phyloP scores from a whole-genome alignment of 1,140 invertebrate species.

The Listronotus bonariensis region DNA sequence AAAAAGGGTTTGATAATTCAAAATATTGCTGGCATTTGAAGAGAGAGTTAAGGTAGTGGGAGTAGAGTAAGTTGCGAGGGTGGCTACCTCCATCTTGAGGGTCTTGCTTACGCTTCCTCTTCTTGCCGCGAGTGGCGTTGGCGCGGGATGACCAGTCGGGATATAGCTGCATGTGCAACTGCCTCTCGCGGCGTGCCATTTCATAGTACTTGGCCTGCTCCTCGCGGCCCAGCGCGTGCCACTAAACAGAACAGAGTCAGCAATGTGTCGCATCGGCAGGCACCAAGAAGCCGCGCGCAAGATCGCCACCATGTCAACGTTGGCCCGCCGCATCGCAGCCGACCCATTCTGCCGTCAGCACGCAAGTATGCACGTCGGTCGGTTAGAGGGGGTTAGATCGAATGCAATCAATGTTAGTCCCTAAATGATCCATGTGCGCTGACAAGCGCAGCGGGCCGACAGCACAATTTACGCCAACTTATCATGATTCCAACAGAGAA shows the following conservation, averaged over 20 bases:
- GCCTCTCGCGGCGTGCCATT: constrained; percentile 95
- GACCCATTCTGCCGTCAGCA: constrained; percentile 50
- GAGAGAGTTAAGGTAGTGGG: background rate
- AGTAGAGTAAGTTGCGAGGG: constrained; percentile 21
- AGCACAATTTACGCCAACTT: background rate
- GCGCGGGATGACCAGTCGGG: constrained; percentile 98
- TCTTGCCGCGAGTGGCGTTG: constrained; percentile 97
- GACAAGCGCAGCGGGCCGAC: background rate
- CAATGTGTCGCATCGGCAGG: constrained; percentile 41
- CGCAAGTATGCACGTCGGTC: constrained; percentile 46
- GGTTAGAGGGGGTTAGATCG: constrained; percentile 28
- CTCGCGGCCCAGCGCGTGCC: constrained; percentile 97
- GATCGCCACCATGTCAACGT: constrained; percentile 45
- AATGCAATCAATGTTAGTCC: constrained; percentile 31
- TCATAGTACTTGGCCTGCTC: constrained; percentile 99
- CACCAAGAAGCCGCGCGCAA: constrained; percentile 53
- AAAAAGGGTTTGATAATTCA: background rate
- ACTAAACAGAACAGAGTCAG: constrained; percentile 67
- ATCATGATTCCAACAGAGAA: background rate
- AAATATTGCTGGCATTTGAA: background rate
- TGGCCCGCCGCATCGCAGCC: constrained; percentile 38
- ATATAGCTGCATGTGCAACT: constrained; percentile 98
- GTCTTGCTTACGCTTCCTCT: constrained; percentile 99
- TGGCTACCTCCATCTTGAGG: constrained; percentile 89
- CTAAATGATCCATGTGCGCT: constrained; percentile 30